Evolutionary conservation across 2,113 vertebrate species (phyloP).

Genomic region (Rhinolophus ferrumequinum): DNA sequence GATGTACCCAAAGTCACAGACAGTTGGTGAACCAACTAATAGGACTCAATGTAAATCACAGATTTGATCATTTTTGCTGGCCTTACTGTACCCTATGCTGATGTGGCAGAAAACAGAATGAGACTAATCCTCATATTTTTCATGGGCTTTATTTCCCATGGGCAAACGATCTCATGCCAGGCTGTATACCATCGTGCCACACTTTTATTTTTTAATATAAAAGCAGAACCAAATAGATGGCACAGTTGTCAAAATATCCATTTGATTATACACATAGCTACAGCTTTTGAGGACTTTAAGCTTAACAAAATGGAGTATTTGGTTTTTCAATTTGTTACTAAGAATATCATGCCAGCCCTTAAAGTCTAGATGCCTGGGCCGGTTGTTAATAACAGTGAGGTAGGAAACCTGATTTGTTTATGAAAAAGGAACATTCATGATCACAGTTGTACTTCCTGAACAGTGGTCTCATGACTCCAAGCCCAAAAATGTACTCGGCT

Average conservation of each 20-base stretch:
- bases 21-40: background rate
- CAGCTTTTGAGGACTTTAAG: background rate
- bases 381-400: background rate
- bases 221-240: background rate
- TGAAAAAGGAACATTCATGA: background rate
- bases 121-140: background rate
- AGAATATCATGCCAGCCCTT: background rate
- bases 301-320: background rate
- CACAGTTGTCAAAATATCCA: background rate
- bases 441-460: background rate
- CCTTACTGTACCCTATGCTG: background rate
- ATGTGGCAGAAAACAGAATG: background rate
- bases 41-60: background rate
- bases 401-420: background rate
- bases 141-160: background rate
- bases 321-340: background rate
- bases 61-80: background rate
- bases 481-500: background rate
- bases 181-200: background rate
- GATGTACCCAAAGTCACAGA: background rate
- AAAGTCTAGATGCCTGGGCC: background rate
- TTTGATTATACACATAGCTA: background rate
- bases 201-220: background rate
- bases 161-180: background rate
- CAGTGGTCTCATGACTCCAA: background rate